Evolutionary conservation across 2,797 vertebrate species (phyloP), one percentile per base, ranked within the genome.

Genomic region (Bradypodion pumilum): DNA sequence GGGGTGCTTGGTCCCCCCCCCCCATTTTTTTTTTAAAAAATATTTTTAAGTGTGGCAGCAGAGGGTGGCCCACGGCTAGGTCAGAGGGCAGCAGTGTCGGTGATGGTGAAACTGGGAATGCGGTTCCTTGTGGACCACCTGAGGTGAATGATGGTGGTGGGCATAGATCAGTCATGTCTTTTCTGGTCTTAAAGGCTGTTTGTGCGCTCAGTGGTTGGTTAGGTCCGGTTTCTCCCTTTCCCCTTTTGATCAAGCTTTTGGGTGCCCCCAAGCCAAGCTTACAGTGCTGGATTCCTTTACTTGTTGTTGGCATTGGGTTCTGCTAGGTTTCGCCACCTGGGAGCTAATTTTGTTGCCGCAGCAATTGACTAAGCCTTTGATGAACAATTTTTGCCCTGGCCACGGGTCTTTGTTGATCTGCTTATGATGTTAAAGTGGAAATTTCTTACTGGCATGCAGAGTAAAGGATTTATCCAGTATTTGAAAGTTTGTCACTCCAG

Each of bases 361-460:
- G 74, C 79, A 77, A 81, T 85, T 85, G 77, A 81, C 85, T n/a
- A n/a, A 85, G 83, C 75, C 13, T 46, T 84, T 44, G 75, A 62
- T 23, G 16, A 80, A 80, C 25, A 19, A 23, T 68, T 70, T 15
- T 16, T 35, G 16, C 21, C 29, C 19, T 15, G 16, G 32, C 12
- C 23, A 72, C 78, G 52, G 8, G 40, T 44, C 42, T 56, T 81
- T 16, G 23, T 77, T 40, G 40, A 23, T 75, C 12, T 23, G 44
- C 23, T 2, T 5, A 25, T 52, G 35, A 10, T 4, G 27, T 74
- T 35, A 40, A n/a, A 2, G 15, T 29, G 73, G 37, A n/a, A 37
- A 0, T 19, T 4, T 44, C 25, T 59, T 23, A 2, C n/a, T 12
- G 25, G 7, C 29, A 21, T 5, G n/a, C 19, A 9, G 44, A 37